phyloP scores from a whole-genome alignment of 1,140 invertebrate species.

The Gerris buenoi region DNA sequence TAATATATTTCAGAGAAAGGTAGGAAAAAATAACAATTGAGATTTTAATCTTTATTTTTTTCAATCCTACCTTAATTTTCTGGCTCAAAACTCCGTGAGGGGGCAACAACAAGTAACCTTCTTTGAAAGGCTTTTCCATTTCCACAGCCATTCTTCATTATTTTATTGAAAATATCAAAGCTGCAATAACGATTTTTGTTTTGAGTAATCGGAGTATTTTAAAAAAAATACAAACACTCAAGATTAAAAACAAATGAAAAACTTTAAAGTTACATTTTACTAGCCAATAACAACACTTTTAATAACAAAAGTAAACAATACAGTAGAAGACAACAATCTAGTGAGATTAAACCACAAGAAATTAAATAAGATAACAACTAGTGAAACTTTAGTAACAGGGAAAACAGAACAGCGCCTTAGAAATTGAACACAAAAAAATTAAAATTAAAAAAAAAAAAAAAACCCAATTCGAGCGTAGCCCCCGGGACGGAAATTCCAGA shows the following conservation, averaged over 20 bases:
- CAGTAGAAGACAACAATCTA: neutral
- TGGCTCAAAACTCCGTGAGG: slow-evolving; percentile 43
- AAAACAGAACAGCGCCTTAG: too few relatives aligned
- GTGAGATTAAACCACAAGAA: neutral
- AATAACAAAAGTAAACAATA: neutral
- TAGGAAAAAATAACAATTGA: too few relatives aligned
- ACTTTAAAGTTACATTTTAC: too few relatives aligned
- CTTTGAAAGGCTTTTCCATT: slow-evolving; percentile 42
- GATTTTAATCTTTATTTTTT: too few relatives aligned
- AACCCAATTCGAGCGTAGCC: neutral
- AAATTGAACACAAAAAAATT: neutral
- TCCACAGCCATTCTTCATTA: slow-evolving; percentile 15
- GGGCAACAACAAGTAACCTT: slow-evolving; percentile 50
- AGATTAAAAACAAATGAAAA: too few relatives aligned
- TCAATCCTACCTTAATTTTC: slow-evolving; percentile 34
- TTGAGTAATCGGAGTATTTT: too few relatives aligned
- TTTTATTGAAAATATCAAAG: slow-evolving; percentile 6
- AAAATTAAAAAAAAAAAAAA: neutral
- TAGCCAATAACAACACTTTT: neutral
- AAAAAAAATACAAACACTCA: too few relatives aligned
- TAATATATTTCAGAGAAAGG: too few relatives aligned
- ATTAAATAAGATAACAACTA: too few relatives aligned
- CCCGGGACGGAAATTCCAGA: neutral
- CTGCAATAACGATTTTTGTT: too few relatives aligned
- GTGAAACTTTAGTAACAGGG: too few relatives aligned